Conservation (phyloP, 2,113 vertebrate genomes). For the Paramormyrops kingsleyae region DNA sequence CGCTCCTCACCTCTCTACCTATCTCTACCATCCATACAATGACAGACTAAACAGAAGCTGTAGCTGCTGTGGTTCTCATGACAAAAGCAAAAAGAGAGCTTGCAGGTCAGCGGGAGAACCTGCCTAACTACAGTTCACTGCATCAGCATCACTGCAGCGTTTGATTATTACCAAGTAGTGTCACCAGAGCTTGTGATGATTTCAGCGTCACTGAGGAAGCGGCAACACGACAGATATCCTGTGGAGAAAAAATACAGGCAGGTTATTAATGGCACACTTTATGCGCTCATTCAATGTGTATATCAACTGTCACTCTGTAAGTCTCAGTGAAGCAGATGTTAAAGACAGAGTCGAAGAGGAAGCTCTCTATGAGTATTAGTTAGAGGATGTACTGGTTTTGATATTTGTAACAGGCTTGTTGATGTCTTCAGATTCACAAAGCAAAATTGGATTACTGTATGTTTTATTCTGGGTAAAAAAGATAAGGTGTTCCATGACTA, state of each 20-base stretch:
- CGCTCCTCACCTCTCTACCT: not conserved
- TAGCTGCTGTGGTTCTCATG: not conserved
- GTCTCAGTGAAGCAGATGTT: not conserved
- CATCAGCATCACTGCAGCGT: not conserved
- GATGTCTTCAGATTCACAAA: not conserved
- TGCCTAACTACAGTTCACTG: not conserved
- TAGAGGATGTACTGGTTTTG: not conserved
- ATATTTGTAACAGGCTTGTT: not conserved
- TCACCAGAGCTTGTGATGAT: slow-evolving; percentile 67
- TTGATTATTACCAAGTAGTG: slow-evolving; percentile 61
- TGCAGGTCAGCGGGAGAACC: not conserved
- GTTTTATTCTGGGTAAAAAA: not conserved
- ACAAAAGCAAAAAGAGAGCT: not conserved
- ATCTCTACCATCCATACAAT: not conserved
- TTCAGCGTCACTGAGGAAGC: slow-evolving; percentile 63
- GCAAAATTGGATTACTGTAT: not conserved
- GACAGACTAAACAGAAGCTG: not conserved
- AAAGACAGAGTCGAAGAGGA: not conserved
- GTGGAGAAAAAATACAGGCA: not conserved
- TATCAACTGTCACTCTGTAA: not conserved
- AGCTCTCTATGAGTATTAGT: not conserved
- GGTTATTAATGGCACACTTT: not conserved
- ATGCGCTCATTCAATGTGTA: not conserved
- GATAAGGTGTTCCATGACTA: not conserved
- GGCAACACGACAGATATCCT: slow-evolving; percentile 65